These are phyloP conservation scores for Butorides virescens DNA, from an alignment of 2,113 vertebrate species.

Conservation along the genomic window DNA sequence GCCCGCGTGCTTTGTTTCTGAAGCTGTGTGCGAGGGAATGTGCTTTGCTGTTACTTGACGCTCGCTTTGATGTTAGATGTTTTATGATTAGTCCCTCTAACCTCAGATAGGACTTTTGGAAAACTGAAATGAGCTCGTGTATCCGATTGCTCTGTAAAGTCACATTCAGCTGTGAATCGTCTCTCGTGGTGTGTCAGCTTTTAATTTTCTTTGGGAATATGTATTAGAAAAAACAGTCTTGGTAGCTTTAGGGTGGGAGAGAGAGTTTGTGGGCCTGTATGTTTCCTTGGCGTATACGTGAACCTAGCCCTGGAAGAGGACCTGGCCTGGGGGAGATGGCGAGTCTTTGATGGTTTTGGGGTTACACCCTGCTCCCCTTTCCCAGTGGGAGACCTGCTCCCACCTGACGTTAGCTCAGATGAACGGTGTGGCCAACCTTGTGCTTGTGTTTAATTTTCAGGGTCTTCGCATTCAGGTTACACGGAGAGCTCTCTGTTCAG, in stretches of 20 bases:
- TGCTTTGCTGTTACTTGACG: constrained; percentile 40
- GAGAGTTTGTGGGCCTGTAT: neutral
- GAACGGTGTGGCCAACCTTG: neutral
- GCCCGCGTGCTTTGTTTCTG: constrained; percentile 43
- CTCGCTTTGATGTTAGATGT: constrained; percentile 37
- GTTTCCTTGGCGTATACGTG: neutral
- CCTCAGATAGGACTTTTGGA: constrained; percentile 36
- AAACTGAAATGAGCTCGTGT: constrained; percentile 15
- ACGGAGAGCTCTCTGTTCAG: neutral
- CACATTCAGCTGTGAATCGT: neutral
- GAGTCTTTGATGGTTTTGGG: neutral
- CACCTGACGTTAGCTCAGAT: neutral
- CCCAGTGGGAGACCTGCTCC: neutral
- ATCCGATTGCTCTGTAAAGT: neutral
- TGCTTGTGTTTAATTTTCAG: neutral
- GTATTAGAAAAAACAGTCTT: neutral
- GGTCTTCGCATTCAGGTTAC: neutral
- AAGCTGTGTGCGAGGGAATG: constrained; percentile 42
- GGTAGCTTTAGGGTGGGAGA: neutral
- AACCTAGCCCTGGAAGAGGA: neutral
- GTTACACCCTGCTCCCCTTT: neutral
- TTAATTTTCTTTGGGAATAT: neutral
- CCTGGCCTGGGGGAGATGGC: neutral
- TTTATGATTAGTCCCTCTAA: constrained; percentile 50
- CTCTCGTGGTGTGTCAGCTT: neutral